Base-by-base conservation (phyloP, 92 coral and sea anemone genomes). In the Phenganax subtilis region DNA sequence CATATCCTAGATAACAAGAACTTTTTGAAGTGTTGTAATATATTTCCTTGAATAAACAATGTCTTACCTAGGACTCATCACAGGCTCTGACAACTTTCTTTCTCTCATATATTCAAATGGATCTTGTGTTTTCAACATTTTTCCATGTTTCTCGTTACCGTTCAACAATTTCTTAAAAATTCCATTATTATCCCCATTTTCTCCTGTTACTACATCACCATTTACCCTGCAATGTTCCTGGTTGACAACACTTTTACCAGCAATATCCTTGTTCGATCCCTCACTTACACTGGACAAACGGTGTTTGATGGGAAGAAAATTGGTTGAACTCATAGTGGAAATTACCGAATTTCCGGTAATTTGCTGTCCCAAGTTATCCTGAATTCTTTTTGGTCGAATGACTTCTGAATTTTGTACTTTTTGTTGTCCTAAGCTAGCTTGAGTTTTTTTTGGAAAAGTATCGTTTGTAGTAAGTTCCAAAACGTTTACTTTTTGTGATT, bases 71-170 rank as follows among this genome's bases (percentile, higher is more conserved):
- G 83, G 83, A 51, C 83, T 79, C 51, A 79, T 15, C 11, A 79
- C 83, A 6, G 83, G 83, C 53, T 79, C 83, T 25, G 83, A 79
- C 11, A 79, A 69, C 37, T 63, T 79, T 64, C 83, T 64, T 63
- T 79, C 83, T 10, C 52, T 63, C 83, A 79, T 79, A 51, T 47
- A 79, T 6, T 65, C 83, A 79, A 79, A 79, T 17, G 83, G 83
- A 63, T 68, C 53, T 3, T 0, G 3, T 37, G 3, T 37, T 37
- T 37, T 37, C 47, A 37, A 37, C 2, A 37, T 37, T 37, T 37
- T 37, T 5, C 47, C 10, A 16, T 66, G 10, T 14, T 28, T 10
- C 9, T 37, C 53, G 16, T 68, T 11, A 6, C 73, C 73, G 20
- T 68, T 68, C 53, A 68, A 15, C 11, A 37, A n/a, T 30, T 68